Evolutionary conservation across 2,888 invertebrate species (phyloP).

Genomic region (Philaethria dido): DNA sequence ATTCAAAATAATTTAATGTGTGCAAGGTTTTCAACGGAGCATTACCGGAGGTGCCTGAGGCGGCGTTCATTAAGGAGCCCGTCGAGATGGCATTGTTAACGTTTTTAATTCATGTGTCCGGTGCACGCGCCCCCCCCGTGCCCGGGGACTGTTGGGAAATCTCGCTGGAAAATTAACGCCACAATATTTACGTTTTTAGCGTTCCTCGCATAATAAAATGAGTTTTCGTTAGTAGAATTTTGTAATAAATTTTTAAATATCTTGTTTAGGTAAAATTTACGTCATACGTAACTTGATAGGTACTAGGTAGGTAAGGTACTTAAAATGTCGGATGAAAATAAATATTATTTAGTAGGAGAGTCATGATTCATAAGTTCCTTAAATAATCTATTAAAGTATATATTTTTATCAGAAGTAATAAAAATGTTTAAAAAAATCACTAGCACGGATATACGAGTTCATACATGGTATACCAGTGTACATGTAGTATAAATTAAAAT

Average conservation of each 20-base stretch:
- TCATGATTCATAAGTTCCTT: too few relatives aligned
- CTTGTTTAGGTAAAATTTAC: too few relatives aligned
- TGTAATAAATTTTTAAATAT: background rate
- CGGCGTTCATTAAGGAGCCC: constrained; percentile 75
- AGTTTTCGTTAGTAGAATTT: background rate
- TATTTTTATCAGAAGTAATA: too few relatives aligned
- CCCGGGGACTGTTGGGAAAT: constrained; percentile 77
- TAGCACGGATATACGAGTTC: too few relatives aligned
- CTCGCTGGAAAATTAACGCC: constrained; percentile 82
- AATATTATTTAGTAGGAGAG: too few relatives aligned
- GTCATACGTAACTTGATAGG: too few relatives aligned
- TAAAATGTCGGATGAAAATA: too few relatives aligned
- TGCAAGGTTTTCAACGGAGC: constrained; percentile 31
- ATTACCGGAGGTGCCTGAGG: constrained; percentile 39
- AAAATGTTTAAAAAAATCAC: too few relatives aligned
- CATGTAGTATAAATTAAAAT: too few relatives aligned
- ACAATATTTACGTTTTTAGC: constrained; percentile 63
- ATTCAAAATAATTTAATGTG: constrained; percentile 37
- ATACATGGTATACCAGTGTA: too few relatives aligned
- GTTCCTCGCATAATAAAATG: constrained; percentile 1
- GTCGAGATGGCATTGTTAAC: constrained; percentile 77
- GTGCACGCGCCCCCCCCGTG: constrained; percentile 68
- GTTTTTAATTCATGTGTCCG: constrained; percentile 83
- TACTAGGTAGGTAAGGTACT: background rate
- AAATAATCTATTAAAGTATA: too few relatives aligned